Conservation (phyloP, 2,113 vertebrate genomes). For the Mirounga angustirostris region DNA sequence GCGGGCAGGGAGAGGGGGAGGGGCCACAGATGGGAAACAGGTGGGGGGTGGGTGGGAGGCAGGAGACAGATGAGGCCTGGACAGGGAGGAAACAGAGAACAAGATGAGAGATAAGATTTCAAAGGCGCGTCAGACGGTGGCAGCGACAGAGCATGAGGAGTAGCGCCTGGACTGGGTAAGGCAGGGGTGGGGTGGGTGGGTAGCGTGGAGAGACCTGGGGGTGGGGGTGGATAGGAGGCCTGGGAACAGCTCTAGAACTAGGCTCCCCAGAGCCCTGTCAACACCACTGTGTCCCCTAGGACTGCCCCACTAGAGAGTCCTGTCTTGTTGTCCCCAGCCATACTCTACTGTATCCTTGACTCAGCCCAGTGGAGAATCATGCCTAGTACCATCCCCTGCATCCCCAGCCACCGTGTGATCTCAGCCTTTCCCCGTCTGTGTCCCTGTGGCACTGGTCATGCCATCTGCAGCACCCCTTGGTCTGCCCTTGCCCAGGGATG, state of each 20-base stretch:
- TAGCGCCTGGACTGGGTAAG: background rate
- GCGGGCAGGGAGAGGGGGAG: constrained; percentile 72
- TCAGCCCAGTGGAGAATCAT: background rate
- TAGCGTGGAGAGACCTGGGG: background rate
- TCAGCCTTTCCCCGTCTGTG: background rate
- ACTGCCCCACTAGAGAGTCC: background rate
- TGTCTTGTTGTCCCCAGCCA: background rate
- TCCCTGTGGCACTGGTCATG: background rate
- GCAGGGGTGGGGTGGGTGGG: accelerated
- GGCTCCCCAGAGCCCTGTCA: background rate
- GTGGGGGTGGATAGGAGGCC: background rate
- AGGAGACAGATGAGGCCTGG: constrained; percentile 84
- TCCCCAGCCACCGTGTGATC: background rate
- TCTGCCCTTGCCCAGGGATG: background rate
- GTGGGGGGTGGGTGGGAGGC: background rate
- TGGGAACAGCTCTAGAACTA: background rate
- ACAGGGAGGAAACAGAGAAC: constrained; percentile 86
- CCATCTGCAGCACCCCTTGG: background rate
- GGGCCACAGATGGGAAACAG: constrained; percentile 51
- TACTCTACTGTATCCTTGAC: background rate
- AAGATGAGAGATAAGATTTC: constrained; percentile 90
- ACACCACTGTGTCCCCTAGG: background rate
- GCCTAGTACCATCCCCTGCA: background rate
- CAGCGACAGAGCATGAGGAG: background rate
- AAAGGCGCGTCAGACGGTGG: constrained; percentile 84